phyloP scores from a whole-genome alignment of 2,888 invertebrate genomes.

The Fragum sueziense region DNA sequence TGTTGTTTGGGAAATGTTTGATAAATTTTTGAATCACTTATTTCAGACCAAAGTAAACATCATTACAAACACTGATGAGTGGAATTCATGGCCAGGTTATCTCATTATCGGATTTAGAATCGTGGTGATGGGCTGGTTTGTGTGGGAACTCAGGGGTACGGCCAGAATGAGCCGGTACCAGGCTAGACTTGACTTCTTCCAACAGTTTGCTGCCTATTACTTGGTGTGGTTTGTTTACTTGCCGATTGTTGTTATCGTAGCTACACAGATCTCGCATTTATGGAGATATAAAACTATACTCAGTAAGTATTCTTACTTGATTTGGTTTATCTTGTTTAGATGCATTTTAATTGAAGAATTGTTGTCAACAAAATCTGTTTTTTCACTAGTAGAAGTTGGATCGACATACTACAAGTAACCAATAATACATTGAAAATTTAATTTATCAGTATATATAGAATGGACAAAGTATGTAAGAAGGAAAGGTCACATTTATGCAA shows the following conservation, averaged over 20 bases:
- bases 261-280: constrained; percentile 94
- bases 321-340: not conserved
- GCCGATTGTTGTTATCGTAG: constrained; percentile 96
- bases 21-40: no score
- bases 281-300: constrained; percentile 97
- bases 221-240: constrained; percentile 99
- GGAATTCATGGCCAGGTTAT: constrained; percentile 99
- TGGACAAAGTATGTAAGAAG: no score
- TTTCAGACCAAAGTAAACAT: constrained; percentile 96
- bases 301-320: constrained; percentile 85
- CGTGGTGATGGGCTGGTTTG: constrained; percentile 94
- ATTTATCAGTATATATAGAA: no score
- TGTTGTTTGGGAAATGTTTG: no score
- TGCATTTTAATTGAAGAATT: not conserved
- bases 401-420: no score
- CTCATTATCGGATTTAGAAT: constrained; percentile 93
- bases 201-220: constrained; percentile 98
- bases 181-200: constrained; percentile 94
- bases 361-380: no score
- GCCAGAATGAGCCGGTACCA: constrained; percentile 91
- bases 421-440: no score
- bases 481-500: no score
- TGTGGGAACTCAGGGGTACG: constrained; percentile 88
- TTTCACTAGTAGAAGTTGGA: no score
- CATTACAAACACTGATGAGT: constrained; percentile 97